Evolutionary conservation across 2,888 invertebrate genomes (phyloP), one percentile per base, ranked within the genome.

Genomic region (Xylophagus ater): DNA sequence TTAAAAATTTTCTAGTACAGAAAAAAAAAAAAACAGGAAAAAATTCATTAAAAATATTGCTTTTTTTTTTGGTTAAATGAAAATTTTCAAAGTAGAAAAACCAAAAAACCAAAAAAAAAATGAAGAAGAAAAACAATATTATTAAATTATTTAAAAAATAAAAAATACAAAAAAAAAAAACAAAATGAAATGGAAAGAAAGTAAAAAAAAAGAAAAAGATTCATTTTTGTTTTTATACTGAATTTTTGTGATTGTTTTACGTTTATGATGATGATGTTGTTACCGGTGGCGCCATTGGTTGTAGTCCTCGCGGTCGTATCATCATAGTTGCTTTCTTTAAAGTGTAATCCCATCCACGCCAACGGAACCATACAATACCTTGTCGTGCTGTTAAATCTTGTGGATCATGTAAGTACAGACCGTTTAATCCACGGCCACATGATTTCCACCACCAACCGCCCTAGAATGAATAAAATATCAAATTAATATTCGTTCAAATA

Each of bases 401-500:
- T 2, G 87, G 87, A 63, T 89, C 87, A 53, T 88, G 87, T 31
- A 89, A 69, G 57, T 90, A 89, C 21, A 89, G 73, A 10, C 89
- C 89, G 57, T 90, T 90, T 18, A 90, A 73, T 7, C 89, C 89
- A 53, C 89, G 73, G 17, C 89, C 89, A 57, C 89, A 90, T 1
- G 87, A 88, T 58, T 89, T 87, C 89, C 89, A 89, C 89, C 89
- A 90, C 89, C 89, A 90, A 4, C 89, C 89, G 35, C 89, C 89
- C 63, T 65, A 21, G 3, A 41, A 42, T 35, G 8, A 28, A n/a
- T 35, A 18, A 32, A 32, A 33, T 10, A 23, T n/a, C n/a, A n/a
- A n/a, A n/a, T n/a, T n/a, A n/a, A n/a, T n/a, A n/a, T n/a, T n/a
- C n/a, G n/a, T n/a, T n/a, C n/a, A n/a, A n/a, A n/a, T n/a, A n/a